Conservation (phyloP, 2,888 invertebrate genomes). For the Cheilosia impressa region DNA sequence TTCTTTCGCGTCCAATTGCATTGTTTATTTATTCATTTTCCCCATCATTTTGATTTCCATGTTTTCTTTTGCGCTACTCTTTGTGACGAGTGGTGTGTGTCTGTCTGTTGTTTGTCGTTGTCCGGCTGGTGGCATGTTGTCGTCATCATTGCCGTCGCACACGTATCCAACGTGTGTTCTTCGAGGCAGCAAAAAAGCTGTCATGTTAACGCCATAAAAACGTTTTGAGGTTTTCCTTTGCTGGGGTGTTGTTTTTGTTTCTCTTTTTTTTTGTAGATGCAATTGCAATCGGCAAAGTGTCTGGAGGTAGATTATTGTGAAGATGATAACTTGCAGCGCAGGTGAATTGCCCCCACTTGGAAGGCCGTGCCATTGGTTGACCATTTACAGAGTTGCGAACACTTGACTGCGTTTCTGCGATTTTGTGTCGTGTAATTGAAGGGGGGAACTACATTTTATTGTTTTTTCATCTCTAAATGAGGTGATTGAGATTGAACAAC, state of each 20-base stretch:
- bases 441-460: conserved; percentile 42
- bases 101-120: conserved; percentile 36
- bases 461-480: conserved; percentile 46
- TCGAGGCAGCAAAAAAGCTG: conserved; percentile 69
- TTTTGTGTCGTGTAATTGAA: background rate
- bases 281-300: conserved; percentile 44
- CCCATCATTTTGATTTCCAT: conserved; percentile 66
- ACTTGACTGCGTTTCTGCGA: conserved; percentile 44
- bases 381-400: conserved; percentile 10
- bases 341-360: conserved; percentile 66
- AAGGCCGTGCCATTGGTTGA: conserved; percentile 51
- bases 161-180: conserved; percentile 71
- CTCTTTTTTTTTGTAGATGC: conserved; percentile 8
- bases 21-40: conserved; percentile 65
- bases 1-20: conserved; percentile 44
- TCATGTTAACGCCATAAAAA: conserved; percentile 75
- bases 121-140: conserved; percentile 50
- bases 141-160: conserved; percentile 41
- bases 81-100: conserved; percentile 46
- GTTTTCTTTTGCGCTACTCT: conserved; percentile 53
- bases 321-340: conserved; percentile 59
- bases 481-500: conserved; percentile 21
- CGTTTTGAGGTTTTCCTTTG: conserved; percentile 72
- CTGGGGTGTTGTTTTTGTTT: conserved; percentile 21
- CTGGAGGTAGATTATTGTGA: conserved; percentile 39